Base-by-base conservation (phyloP, 1,140 invertebrate genomes). In the Lithobius niger region DNA sequence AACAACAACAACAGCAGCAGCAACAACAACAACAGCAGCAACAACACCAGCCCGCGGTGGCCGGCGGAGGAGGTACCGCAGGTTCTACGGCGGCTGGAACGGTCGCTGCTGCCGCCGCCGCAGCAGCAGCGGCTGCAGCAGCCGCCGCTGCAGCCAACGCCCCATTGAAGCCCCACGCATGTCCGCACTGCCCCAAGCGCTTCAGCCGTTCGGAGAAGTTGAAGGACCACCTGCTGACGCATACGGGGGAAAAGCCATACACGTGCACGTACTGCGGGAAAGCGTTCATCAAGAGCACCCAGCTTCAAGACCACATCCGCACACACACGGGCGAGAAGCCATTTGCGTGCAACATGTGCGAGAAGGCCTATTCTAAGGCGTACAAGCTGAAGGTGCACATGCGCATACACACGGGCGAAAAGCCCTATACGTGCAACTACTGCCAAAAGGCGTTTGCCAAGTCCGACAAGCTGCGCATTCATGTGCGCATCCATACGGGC, bases 291-390 rank as follows among this genome's bases (percentile, higher is more conserved):
- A 55, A 61, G 24, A 62, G 58, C 54, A 62, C 61, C 60, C 59
- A 78, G 60, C 68, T 78, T 49, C 75, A 74, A 3, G 70, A 76
- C 42, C 76, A 78, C 61, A 72, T 75, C 56, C 65, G 77, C n/a
- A 79, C 76, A 59, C 77, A 79, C 62, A 78, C 77, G 1, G 76
- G 86, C 26, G 79, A 89, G 25, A 87, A 90, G 61, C 90, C 90
- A 0, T 94, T 92, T 67, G 79, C 83, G 24, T 94, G 90, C 64
- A 79, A 78, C 1, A 68, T 88, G 1, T 95, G 90, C 65, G 78
- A 82, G 2, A 86, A 92, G 58, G 81, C 85, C 1, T 94, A 94
- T 63, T 85, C 88, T 27, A 90, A 87, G 70, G 86, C 86, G 60
- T 82, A 86, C 61, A 82, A 86, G 61, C 71, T 88, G 10, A 85